Evolutionary conservation across 2,888 invertebrate genomes (phyloP), one percentile per base, ranked within the genome.

Genomic region (Sinohyriopsis cumingii): DNA sequence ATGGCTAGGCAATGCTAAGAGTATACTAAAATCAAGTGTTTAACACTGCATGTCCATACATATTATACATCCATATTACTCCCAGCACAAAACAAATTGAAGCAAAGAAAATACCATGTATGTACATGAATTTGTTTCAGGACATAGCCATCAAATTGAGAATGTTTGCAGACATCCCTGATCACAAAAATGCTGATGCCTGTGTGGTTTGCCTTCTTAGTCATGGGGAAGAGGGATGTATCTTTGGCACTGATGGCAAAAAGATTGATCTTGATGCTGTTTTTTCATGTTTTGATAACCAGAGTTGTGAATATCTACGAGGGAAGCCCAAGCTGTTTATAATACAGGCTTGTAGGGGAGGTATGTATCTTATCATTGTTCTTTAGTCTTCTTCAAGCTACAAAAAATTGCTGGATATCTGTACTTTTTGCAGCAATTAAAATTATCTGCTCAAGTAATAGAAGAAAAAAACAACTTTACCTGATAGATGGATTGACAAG

Each of bases 321-420:
- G 83, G 84, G 56, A 87, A 87, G 72, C 86, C 87, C 1, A 87
- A 87, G 62, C 79, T 87, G 15, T 86, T 87, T 70, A 82, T 87
- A n/a, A 82, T 87, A 9, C 86, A 87, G 65, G 86, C 86, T 9
- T 87, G 87, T 65, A 77, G 86, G 28, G 88, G 88, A 81, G 86
- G 88, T 69, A 33, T 33, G 1, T 45, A n/a, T n/a, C n/a, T n/a
- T 12, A 45, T 45, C 45, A 3, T 45, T 2, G 45, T 45, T 45
- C 45, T 45, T 12, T 45, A 1, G 3, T 45, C 45, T 45, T 45
- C 12, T 45, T 45, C 1, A 12, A 45, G 45, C 45, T 45, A 12
- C 45, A 45, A 4, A 45, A 45, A 9, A 45, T 45, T 45, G 45
- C 45, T 45, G 12, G 12, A 45, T 12, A 12, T 45, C 45, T 12